These are phyloP conservation scores for Acromyrmex echinatior DNA, from an alignment of 1,140 invertebrate genomes.

Conservation along the genomic window DNA sequence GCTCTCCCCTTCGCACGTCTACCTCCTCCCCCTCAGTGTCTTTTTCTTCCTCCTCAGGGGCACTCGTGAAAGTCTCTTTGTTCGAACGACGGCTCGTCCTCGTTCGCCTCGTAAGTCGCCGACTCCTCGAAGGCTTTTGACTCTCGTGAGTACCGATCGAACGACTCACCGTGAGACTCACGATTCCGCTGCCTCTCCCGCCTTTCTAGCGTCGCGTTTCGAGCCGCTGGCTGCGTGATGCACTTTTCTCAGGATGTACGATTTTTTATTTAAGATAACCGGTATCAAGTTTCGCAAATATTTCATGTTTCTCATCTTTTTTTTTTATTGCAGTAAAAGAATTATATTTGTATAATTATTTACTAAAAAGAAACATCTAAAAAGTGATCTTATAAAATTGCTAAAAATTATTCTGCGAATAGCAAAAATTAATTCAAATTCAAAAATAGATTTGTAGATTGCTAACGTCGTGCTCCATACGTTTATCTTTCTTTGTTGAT, in stretches of 20 bases:
- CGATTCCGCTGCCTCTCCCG: constrained; percentile 57
- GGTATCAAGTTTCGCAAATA: background rate
- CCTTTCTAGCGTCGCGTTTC: constrained; percentile 32
- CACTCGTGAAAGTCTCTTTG: constrained; percentile 63
- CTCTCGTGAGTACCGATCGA: constrained; percentile 64
- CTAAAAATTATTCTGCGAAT: background rate
- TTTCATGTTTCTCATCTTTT: background rate
- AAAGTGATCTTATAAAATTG: background rate
- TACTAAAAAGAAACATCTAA: background rate
- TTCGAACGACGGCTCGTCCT: constrained; percentile 64
- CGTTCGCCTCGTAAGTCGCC: constrained; percentile 63
- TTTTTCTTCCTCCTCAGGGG: constrained; percentile 59
- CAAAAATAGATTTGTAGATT: background rate
- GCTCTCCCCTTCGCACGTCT: constrained; percentile 48
- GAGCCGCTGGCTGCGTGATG: constrained; percentile 47
- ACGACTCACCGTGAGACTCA: constrained; percentile 65
- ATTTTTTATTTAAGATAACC: background rate
- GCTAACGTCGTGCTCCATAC: background rate
- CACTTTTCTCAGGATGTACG: constrained; percentile 37
- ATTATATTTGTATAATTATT: background rate
- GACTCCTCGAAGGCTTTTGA: constrained; percentile 65
- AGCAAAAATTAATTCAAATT: background rate
- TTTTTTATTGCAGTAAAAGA: background rate
- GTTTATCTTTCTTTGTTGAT: constrained; percentile 6
- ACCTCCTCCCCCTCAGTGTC: constrained; percentile 41